Evolutionary conservation across 1,140 invertebrate genomes (phyloP), one percentile per base, ranked within the genome.

Genomic region (Lasioglossum albipes): DNA sequence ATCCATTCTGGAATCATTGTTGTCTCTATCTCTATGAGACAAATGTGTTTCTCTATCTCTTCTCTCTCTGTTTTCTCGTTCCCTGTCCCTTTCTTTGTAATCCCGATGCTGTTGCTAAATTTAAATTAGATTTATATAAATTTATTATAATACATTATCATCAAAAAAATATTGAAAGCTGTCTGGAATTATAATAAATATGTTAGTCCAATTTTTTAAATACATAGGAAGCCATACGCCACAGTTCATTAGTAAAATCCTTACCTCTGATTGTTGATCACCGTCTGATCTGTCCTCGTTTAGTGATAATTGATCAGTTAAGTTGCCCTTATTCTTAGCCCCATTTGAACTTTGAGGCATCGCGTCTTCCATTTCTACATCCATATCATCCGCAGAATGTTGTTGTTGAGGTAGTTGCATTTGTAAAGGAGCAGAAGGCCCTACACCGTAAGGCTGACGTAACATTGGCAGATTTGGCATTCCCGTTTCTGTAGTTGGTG

Each of bases 361-460:
- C 16, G 94, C 95, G 64, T 95, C 94, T 89, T 96, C 95, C 88
- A 95, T 94, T 82, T 95, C 95, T 88, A 95, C 95, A 79, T 95
- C 95, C 94, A 95, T 95, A 61, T 96, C 95, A 27, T 94, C 94
- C 2, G 89, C 89, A 42, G 89, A 89, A 66, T 92, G 89, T 22
- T 89, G 85, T 79, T 90, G 91, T 12, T 93, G 94, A 22, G 91
- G 89, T 79, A 94, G 91, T 61, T 92, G 92, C 83, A 93, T 90
- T 65, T 91, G 91, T 84, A 93, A 91, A 0, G 93, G 93, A 12
- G 92, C 92, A n/a, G 93, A 89, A 27, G 93, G 92, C 7, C 90
- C 92, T 64, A 90, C 84, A 69, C 90, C 89, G 61, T 89, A 92
- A 1, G 90, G 84, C 64, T 93, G 92, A 0, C 92, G 87, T 74